Percentiles rank a stretch among this genome's conserved stretches.
These are phyloP conservation scores for Anguilla pacifica DNA, from an alignment of 2,797 vertebrate genomes.

Conservation along the genomic window DNA sequence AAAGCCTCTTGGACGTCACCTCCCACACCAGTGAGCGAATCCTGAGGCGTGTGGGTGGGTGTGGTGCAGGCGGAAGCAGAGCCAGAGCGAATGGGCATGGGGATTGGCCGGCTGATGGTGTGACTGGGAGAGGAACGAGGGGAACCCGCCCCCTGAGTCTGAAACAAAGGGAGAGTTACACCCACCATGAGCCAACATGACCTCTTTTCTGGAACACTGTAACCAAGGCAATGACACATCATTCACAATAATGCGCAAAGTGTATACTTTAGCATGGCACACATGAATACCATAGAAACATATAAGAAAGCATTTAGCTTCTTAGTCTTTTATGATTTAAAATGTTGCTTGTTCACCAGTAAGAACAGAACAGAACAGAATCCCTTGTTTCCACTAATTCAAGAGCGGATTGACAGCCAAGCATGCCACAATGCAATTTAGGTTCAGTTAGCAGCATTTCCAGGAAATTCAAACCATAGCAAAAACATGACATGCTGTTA, in stretches of 20 bases:
- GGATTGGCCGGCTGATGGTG: slow-evolving; percentile 88
- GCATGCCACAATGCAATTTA: slow-evolving; percentile 40
- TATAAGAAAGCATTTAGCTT: neutral
- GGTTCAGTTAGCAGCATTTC: slow-evolving; percentile 27
- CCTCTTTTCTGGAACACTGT: neutral
- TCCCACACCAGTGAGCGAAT: slow-evolving; percentile 95
- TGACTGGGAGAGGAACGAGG: slow-evolving; percentile 95
- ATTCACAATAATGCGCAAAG: neutral
- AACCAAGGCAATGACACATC: neutral
- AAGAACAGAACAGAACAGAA: neutral
- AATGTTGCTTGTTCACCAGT: neutral
- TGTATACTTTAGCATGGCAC: neutral
- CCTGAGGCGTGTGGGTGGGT: slow-evolving; percentile 91
- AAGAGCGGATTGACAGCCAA: slow-evolving; percentile 12
- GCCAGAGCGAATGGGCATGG: slow-evolving; percentile 88
- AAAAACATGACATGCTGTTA: slow-evolving; percentile 49
- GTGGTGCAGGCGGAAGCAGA: slow-evolving; percentile 88
- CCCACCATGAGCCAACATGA: neutral
- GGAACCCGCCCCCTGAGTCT: slow-evolving; percentile 94
- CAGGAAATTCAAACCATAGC: slow-evolving; percentile 10
- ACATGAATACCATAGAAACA: neutral
- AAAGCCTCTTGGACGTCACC: slow-evolving; percentile 98
- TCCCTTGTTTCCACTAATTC: neutral
- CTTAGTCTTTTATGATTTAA: neutral
- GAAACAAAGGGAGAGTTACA: slow-evolving; percentile 57